A percentile compares a stretch with the other conserved stretches of the same genome.
phyloP scores from a whole-genome alignment of 30 jellyfish, hydroid and myxozoan species.

The Turritopsis dohrnii region DNA sequence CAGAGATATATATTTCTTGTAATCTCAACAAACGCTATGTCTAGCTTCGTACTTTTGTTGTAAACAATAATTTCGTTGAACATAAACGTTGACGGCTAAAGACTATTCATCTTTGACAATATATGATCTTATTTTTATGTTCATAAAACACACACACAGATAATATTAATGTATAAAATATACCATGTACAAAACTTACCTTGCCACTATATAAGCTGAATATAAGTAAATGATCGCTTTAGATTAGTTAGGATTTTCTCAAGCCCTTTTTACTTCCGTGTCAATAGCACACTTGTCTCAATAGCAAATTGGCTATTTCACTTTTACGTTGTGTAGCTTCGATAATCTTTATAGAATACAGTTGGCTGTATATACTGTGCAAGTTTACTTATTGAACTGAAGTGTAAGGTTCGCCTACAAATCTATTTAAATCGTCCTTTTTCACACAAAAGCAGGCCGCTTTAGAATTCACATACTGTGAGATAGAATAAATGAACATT shows the following conservation, averaged over 20 bases:
- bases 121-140: background rate
- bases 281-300: background rate
- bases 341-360: background rate
- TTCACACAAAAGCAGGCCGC: slow-evolving; percentile 19
- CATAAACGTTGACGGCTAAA: background rate
- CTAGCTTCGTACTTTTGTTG: background rate
- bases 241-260: background rate
- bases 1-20: background rate
- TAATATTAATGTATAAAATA: background rate
- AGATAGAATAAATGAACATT: slow-evolving; percentile 13
- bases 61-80: background rate
- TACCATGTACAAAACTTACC: background rate
- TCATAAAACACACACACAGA: background rate
- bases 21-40: background rate
- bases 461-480: slow-evolving; percentile 11
- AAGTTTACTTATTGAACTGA: slow-evolving; percentile 8
- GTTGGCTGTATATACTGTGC: background rate
- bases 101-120: background rate
- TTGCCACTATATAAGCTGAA: background rate
- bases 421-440: slow-evolving; percentile 10
- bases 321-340: background rate
- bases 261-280: slow-evolving; percentile 13
- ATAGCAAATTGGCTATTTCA: background rate
- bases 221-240: slow-evolving; percentile 15
- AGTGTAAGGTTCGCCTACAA: background rate